These are phyloP conservation scores for Actias luna DNA, from an alignment of 2,888 invertebrate species.

Conservation along the genomic window DNA sequence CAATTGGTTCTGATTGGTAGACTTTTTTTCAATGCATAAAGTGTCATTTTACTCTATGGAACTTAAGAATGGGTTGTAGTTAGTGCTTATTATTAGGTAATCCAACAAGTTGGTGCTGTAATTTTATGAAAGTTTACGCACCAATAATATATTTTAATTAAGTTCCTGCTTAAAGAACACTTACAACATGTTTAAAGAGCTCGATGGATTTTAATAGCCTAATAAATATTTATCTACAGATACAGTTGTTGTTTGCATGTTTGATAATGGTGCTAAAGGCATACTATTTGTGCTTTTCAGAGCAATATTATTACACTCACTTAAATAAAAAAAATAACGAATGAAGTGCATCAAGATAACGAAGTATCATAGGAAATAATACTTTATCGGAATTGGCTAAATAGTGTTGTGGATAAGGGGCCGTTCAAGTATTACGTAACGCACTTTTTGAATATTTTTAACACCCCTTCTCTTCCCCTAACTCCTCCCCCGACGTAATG, in stretches of 20 bases:
- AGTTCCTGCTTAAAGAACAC: neutral
- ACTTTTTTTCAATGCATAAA: too few species aligned
- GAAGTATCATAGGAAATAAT: neutral
- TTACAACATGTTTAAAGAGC: too few species aligned
- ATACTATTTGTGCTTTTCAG: slow-evolving; percentile 11
- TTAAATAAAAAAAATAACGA: neutral
- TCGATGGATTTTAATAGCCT: too few species aligned
- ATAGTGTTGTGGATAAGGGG: too few species aligned
- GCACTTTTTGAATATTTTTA: too few species aligned
- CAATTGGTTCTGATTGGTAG: too few species aligned
- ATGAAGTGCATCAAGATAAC: neutral
- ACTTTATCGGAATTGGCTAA: neutral
- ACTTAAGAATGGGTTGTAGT: neutral
- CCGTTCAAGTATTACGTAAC: too few species aligned
- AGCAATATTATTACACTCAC: neutral
- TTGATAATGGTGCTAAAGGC: slow-evolving; percentile 21
- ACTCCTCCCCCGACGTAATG: too few species aligned
- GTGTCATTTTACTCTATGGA: neutral
- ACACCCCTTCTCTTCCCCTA: too few species aligned
- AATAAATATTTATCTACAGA: neutral
- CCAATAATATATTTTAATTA: neutral
- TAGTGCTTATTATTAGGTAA: neutral
- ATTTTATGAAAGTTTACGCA: neutral
- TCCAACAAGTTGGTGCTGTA: neutral
- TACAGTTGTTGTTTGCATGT: slow-evolving; percentile 12